phyloP scores from a whole-genome alignment of 1,140 invertebrate species.

The Plodia interpunctella region DNA sequence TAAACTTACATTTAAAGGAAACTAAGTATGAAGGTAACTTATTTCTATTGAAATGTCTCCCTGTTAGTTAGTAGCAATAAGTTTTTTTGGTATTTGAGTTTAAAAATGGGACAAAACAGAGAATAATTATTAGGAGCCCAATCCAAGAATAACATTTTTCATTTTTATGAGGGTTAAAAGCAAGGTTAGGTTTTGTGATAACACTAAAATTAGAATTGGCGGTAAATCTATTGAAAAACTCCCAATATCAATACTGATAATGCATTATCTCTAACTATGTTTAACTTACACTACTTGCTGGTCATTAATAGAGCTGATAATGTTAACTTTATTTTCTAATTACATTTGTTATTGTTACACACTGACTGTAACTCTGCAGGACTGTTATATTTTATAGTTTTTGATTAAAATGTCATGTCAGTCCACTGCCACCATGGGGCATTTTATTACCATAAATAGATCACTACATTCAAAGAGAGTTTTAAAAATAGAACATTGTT shows the following conservation, averaged over 20 bases:
- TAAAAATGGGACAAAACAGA: too few species aligned
- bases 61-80: too few species aligned
- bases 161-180: too few species aligned
- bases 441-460: background rate
- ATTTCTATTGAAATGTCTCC: too few species aligned
- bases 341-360: background rate
- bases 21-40: too few species aligned
- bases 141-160: too few species aligned
- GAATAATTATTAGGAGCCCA: too few species aligned
- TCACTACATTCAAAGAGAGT: background rate
- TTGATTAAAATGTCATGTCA: background rate
- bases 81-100: too few species aligned
- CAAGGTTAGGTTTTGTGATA: too few species aligned
- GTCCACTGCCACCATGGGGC: background rate
- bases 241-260: background rate
- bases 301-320: background rate
- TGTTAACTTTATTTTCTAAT: background rate
- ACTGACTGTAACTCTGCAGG: background rate
- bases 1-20: too few species aligned
- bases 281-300: background rate
- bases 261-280: background rate
- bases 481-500: constrained; percentile 44
- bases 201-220: background rate
- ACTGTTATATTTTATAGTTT: too few species aligned
- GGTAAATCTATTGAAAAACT: background rate